A percentile compares a stretch with the other conserved stretches of the same genome.
These are phyloP conservation scores for Tryphoninae sp. DNA, from an alignment of 2,888 invertebrate genomes.

Conservation along the genomic window DNA sequence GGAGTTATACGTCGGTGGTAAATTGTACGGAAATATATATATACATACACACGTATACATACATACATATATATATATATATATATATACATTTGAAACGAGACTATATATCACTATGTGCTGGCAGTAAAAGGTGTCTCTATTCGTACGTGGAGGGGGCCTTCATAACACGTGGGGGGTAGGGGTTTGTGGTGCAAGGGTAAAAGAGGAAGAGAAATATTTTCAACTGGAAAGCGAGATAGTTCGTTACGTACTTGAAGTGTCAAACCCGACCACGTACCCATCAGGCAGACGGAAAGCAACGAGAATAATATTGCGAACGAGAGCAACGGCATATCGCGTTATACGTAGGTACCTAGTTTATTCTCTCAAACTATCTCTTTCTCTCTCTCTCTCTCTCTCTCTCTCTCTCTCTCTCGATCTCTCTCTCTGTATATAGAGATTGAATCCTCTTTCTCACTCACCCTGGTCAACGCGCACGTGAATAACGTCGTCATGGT, in stretches of 20 bases:
- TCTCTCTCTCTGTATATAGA: no score
- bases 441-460: no score
- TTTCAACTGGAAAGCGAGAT: constrained; percentile 8
- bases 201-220: background rate
- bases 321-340: constrained; percentile 47
- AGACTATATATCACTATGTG: constrained; percentile 47
- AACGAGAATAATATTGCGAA: constrained; percentile 17
- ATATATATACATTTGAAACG: constrained; percentile 15
- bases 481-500: constrained; percentile 6
- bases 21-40: constrained; percentile 1
- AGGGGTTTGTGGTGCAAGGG: background rate
- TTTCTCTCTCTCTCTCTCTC: background rate
- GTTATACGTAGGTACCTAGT: constrained; percentile 26
- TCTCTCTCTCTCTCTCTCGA: no score
- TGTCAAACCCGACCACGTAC: constrained; percentile 37
- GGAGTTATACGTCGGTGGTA: constrained; percentile 27
- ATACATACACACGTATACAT: background rate
- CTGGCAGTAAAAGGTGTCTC: constrained; percentile 42
- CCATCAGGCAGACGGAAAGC: constrained; percentile 20
- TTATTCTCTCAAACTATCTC: constrained; percentile 26
- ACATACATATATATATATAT: background rate
- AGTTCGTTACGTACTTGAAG: constrained; percentile 44
- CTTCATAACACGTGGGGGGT: background rate
- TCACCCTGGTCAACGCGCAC: background rate
- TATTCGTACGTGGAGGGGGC: constrained; percentile 28